Percentiles rank a stretch among this genome's conserved stretches.
These are phyloP conservation scores for Clistopyga incitator DNA, from an alignment of 2,888 invertebrate species.

Conservation along the genomic window DNA sequence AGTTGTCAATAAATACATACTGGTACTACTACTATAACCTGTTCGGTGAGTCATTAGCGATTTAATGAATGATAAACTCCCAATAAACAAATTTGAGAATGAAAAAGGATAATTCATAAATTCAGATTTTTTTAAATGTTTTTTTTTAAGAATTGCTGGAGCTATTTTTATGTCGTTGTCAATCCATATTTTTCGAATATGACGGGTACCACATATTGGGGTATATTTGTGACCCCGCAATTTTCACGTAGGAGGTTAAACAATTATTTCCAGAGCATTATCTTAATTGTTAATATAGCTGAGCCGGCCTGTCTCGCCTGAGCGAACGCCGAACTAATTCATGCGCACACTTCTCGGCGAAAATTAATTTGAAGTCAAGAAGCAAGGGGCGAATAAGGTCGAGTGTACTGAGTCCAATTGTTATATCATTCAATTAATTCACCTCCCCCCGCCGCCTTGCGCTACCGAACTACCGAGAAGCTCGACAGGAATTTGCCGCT, in stretches of 20 bases:
- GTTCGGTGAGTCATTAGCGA: too few species aligned
- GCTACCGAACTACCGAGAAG: background rate
- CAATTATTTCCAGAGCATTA: constrained; percentile 68
- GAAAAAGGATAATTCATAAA: too few species aligned
- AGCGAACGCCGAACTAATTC: constrained; percentile 55
- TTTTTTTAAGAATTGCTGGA: too few species aligned
- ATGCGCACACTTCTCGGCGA: constrained; percentile 41
- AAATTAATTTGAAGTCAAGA: constrained; percentile 60
- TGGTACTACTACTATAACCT: too few species aligned
- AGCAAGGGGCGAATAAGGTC: constrained; percentile 40
- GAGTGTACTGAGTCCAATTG: constrained; percentile 35
- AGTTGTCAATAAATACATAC: too few species aligned
- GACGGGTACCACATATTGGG: constrained; percentile 7
- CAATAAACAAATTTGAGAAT: too few species aligned
- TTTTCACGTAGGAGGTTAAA: constrained; percentile 18
- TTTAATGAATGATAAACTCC: too few species aligned
- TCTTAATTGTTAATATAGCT: constrained; percentile 70
- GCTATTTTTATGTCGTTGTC: too few species aligned
- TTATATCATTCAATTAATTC: constrained; percentile 60
- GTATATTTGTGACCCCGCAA: constrained; percentile 43
- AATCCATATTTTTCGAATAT: background rate
- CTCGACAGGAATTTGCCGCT: constrained; percentile 17
- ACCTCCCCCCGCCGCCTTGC: background rate
- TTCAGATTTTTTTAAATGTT: too few species aligned
- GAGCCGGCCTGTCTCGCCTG: constrained; percentile 53